A percentile compares a stretch with the other conserved stretches of the same genome.
These are phyloP conservation scores for Stichodactyla helianthus DNA, from an alignment of 64 coral and sea anemone species.

Conservation along the genomic window DNA sequence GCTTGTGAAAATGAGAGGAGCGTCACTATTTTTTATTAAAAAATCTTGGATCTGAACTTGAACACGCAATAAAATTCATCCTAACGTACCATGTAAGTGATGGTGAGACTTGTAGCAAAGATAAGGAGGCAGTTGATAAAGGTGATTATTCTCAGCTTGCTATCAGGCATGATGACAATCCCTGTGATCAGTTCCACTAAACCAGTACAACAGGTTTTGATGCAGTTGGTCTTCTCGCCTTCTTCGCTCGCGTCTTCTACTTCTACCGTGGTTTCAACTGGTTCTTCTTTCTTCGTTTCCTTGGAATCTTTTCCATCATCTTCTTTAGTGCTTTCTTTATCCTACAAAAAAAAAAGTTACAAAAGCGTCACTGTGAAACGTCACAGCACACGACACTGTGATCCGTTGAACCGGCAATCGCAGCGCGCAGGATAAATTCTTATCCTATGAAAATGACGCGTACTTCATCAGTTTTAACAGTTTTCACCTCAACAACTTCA, in stretches of 20 bases:
- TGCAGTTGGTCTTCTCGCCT: background rate
- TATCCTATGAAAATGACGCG: no score
- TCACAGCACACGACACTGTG: background rate
- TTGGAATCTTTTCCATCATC: background rate
- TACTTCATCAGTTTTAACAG: no score
- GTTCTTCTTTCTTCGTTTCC: constrained; percentile 37
- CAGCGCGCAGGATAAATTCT: no score
- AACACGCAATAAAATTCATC: background rate
- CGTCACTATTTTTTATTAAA: no score
- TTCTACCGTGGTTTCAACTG: constrained; percentile 15
- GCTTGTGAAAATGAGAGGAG: background rate
- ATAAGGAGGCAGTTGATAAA: constrained; percentile 67
- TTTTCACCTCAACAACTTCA: no score
- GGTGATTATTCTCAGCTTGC: constrained; percentile 64
- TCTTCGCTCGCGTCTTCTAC: background rate
- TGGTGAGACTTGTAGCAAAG: constrained; percentile 56
- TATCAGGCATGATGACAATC: constrained; percentile 73
- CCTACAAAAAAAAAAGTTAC: background rate
- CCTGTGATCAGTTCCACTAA: constrained; percentile 34
- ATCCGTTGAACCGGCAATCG: no score
- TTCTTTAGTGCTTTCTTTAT: constrained; percentile 16
- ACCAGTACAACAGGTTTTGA: constrained; percentile 23
- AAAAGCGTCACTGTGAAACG: background rate
- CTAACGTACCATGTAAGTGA: constrained; percentile 70
- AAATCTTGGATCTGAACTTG: no score